These are phyloP conservation scores for Globodera ellingtonae DNA, from an alignment of 1,140 invertebrate genomes.

Conservation along the genomic window DNA sequence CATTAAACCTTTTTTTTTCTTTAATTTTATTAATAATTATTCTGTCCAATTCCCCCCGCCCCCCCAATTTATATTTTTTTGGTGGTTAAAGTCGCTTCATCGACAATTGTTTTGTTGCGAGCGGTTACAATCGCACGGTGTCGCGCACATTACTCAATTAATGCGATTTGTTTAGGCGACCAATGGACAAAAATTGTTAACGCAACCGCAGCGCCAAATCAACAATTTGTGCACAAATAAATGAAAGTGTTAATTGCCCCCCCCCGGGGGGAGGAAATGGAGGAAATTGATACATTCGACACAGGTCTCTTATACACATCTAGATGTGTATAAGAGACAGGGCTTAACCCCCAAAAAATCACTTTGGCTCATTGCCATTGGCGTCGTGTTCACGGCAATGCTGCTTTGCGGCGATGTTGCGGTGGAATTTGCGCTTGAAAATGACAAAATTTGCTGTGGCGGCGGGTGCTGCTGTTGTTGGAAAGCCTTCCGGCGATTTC, in stretches of 20 bases:
- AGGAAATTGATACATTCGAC: neutral
- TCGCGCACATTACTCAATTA: conserved; percentile 10
- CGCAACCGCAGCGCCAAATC: neutral
- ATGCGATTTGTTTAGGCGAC: conserved; percentile 4
- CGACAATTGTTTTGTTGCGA: no score
- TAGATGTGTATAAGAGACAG: no score
- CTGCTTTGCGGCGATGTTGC: neutral
- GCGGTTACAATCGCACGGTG: neutral
- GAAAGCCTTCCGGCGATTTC: conserved; percentile 31
- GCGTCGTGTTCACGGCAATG: neutral
- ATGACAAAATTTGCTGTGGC: neutral
- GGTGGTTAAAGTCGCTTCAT: neutral
- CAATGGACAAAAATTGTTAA: neutral
- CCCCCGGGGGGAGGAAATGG: neutral
- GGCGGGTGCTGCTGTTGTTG: conserved; percentile 4
- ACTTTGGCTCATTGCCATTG: neutral
- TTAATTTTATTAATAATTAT: neutral
- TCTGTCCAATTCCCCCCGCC: neutral
- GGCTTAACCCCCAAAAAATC: neutral
- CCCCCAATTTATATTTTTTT: neutral
- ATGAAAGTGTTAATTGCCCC: neutral
- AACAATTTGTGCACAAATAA: neutral
- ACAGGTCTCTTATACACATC: no score
- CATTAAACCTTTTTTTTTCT: no score
- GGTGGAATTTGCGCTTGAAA: neutral